Base-by-base conservation (phyloP, 2,797 vertebrate species). In the Bradypodion ventrale region DNA sequence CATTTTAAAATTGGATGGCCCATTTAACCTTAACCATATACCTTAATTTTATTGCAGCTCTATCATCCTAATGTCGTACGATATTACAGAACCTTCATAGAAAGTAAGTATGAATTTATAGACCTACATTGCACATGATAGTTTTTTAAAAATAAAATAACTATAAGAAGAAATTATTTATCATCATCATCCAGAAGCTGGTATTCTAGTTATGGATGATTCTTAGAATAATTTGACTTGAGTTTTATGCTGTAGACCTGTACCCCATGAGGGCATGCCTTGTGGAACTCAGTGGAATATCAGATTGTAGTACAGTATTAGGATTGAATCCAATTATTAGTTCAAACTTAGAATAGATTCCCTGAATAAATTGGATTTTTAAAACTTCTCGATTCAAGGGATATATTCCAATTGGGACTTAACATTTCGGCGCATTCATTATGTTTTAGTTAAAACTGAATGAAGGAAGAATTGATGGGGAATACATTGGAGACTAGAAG, bases 41-140 rank as follows among this genome's bases (percentile, higher is more conserved):
- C 19, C 13, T 87, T 85, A 70, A 78, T 92, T 95, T 35, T 42
- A 60, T 90, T 95, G 27, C 66, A 99, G 97, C 97, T 99, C 94
- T 96, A 84, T 70, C 98, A 98, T 78, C 97, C 97, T 59, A 98
- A 99, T 87, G 89, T 99, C 89, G 97, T 99, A 32, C 96, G 95
- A 87, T 99, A 98, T 94, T 96, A 98, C 88, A 98, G 96, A 96
- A 98, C 97, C 12, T 99, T 99, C 95, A 85, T 98, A 87, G 97
- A 99, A 97, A 97, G 97, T 97, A 95, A 96, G 96, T 96, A 90
- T 85, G 77, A 89, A 32, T 44, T 19, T 76, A 49, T 42, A 46
- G 75, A 32, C 23, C 66, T 40, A 60, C 42, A 68, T 40, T 76
- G 25, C 4, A 27, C 78, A 42, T 37, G 75, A 86, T 69, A 60